A percentile compares a stretch with the other conserved stretches of the same genome.
These are phyloP conservation scores for Chymomyza fuscimana DNA, from an alignment of 2,888 invertebrate genomes.

Conservation along the genomic window DNA sequence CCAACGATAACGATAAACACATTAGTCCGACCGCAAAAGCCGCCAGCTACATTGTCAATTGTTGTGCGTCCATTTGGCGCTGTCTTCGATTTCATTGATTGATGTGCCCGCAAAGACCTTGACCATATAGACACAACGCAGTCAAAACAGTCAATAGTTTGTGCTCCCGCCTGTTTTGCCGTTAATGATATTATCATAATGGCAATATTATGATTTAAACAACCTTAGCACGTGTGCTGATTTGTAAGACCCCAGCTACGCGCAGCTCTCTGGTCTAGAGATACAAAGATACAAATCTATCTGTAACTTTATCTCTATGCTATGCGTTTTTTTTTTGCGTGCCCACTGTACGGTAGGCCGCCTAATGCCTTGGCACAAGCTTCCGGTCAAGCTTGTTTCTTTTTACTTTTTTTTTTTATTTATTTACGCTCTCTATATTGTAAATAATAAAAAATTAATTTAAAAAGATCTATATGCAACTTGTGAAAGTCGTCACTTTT, in stretches of 20 bases:
- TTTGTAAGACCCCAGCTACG: slow-evolving; percentile 23
- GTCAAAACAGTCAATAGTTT: neutral
- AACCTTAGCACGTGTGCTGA: slow-evolving; percentile 71
- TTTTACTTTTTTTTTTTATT: slow-evolving; percentile 24
- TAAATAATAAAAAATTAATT: slow-evolving; percentile 58
- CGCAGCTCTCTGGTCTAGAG: neutral
- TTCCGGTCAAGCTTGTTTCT: slow-evolving; percentile 68
- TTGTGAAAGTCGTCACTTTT: slow-evolving; percentile 68
- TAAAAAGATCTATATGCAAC: slow-evolving; percentile 34
- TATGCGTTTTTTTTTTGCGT: slow-evolving; percentile 2
- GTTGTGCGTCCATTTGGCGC: slow-evolving; percentile 16
- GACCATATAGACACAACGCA: slow-evolving; percentile 54
- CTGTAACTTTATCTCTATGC: neutral
- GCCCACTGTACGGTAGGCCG: slow-evolving; percentile 1
- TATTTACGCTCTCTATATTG: neutral
- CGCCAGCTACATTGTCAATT: slow-evolving; percentile 32
- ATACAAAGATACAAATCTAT: neutral
- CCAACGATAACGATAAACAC: slow-evolving; percentile 52
- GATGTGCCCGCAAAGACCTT: slow-evolving; percentile 69
- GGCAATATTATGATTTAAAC: slow-evolving; percentile 18
- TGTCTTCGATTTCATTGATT: slow-evolving; percentile 71
- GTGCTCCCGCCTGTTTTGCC: neutral
- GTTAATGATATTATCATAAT: neutral
- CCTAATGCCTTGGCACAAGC: slow-evolving; percentile 32
- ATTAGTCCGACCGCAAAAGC: slow-evolving; percentile 56